Base-by-base conservation (phyloP, 2,888 invertebrate species). In the Leptogaster cylindrica region DNA sequence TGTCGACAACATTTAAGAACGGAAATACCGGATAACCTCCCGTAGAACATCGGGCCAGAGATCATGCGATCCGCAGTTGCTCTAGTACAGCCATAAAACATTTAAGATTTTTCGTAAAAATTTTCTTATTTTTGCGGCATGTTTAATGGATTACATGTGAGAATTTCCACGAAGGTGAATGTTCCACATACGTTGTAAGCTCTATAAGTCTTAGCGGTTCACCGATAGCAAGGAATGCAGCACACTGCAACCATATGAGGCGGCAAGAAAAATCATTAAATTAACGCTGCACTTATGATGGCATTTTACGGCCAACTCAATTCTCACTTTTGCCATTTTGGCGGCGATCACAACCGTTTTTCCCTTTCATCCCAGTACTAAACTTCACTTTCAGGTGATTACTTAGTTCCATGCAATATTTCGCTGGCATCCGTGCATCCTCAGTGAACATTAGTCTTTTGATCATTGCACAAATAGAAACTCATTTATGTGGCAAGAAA, bases 281-380 rank as follows among this genome's bases (percentile, higher is more conserved):
- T 52, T 52, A 52, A 52, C 52, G 52, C 33, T 52, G 52, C 52
- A 27, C 52, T 52, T 52, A 31, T 52, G 52, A 52, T 16, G 52
- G 52, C 33, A 18, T 52, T 52, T 52, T 52, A 52, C 16, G 14
- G 33, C 33, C 52, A 52, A 31, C 16, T 14, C 31, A 18, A 18
- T 23, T 20, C 48, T 10, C 23, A 18, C 16, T 20, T n/a, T 4
- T 14, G 28, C 4, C 23, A 2, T 12, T 7, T 5, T 39, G 14
- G 12, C 27, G 1, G 16, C 12, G 6, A 52, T 14, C 31, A 4
- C 28, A 28, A 52, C 1, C 14, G 12, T 7, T 14, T n/a, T 7
- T 18, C 31, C 52, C 52, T 31, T 14, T 28, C 50, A 28, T 25
- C 28, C 25, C 25, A 50, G 14, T 25, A n/a, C n/a, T n/a, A n/a